A percentile compares a stretch with the other conserved stretches of the same genome.
These are phyloP conservation scores for Nettapus auritus DNA, from an alignment of 2,113 vertebrate species.

Conservation along the genomic window DNA sequence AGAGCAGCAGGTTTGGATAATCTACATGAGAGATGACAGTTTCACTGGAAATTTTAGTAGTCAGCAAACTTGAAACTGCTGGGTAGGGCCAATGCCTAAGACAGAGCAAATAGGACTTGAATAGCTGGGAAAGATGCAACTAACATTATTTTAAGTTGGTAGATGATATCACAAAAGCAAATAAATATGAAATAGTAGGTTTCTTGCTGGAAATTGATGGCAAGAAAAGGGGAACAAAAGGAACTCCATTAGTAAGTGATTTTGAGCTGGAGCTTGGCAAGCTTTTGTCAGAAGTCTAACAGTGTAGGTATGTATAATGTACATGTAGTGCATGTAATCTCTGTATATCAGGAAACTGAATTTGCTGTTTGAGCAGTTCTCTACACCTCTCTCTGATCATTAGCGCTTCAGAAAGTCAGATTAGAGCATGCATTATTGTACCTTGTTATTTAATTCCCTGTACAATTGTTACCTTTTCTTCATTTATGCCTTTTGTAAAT, in stretches of 20 bases:
- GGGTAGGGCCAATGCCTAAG: not conserved
- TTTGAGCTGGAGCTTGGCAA: not conserved
- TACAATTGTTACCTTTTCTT: not conserved
- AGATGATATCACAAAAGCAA: not conserved
- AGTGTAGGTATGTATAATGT: not conserved
- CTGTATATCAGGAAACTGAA: not conserved
- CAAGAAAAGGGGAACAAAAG: not conserved
- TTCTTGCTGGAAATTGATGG: not conserved
- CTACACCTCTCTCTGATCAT: rapidly evolving
- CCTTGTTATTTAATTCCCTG: not conserved
- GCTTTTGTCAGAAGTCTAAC: not conserved
- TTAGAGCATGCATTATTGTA: not conserved
- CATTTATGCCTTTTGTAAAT: not conserved
- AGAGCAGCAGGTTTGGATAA: not conserved
- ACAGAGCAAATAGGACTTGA: not conserved
- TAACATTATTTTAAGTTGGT: not conserved
- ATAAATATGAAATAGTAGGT: not conserved
- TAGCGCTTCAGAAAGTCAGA: not conserved
- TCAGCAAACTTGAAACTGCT: not conserved
- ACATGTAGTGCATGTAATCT: not conserved
- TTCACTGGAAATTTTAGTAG: not conserved
- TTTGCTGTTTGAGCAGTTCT: not conserved
- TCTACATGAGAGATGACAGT: not conserved
- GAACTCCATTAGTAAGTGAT: not conserved
- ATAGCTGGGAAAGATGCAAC: not conserved